Base-by-base conservation (phyloP, 2,888 invertebrate species). In the Amphipoea oculea region DNA sequence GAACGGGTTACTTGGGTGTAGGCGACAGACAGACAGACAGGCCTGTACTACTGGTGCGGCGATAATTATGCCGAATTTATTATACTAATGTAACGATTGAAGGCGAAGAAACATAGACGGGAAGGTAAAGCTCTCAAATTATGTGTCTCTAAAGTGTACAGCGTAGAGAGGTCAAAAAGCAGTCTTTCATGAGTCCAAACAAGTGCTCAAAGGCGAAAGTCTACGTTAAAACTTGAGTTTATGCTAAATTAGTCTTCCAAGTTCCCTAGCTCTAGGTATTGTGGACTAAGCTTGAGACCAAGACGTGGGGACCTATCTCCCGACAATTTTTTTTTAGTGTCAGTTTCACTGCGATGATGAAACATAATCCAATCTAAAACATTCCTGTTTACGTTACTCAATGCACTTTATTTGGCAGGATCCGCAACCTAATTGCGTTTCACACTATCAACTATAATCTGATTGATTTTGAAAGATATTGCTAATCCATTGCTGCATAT, bases 1-100 rank as follows among this genome's bases (percentile, higher is more conserved):
- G 36, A 85, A 85, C 84, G 45, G 48, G 84, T 84, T 81, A 17
- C 73, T 36, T n/a, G 4, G 29, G 78, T 74, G 84, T 85, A 81
- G 84, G 84, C 82, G 83, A 83, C 5, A 48, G 67, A 42, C 77
- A 42, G 62, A 83, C 5, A 48, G 67, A 42, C 77, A 42, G 63
- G 67, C 45, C 6, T 45, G 42, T 17, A 67, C 62, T 51, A 45
- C 67, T 57, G 29, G 29, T 63, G 3, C 9, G 12, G 2, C 48
- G 23, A 36, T 82, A 71, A 62, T 77, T 81, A 48, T 63, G 71
- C 54, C 11, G 45, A 71, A 82, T 82, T 71, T 77, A 81, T 77
- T 67, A 40, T 20, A 67, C 7, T 11, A n/a, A n/a, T 68, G 67
- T 36, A 9, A 57, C 62, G n/a, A 71, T 62, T 81, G 54, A 54